Base-by-base conservation (phyloP, 92 coral and sea anemone genomes). In the Porites lobata region DNA sequence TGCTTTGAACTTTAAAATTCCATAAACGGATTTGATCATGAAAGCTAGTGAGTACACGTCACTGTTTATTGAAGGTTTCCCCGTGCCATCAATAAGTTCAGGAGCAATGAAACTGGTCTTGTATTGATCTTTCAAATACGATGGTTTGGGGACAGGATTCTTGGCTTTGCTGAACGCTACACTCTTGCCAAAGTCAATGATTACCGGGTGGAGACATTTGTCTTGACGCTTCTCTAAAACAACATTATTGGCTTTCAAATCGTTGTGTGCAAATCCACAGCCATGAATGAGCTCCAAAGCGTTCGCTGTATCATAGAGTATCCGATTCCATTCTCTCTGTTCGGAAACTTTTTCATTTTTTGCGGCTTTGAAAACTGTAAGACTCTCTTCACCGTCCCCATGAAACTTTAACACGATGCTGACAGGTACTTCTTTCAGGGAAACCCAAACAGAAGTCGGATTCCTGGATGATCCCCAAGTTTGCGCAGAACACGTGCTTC, bases 381-480 rank as follows among this genome's bases (percentile, higher is more conserved):
- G 61, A 18, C 75, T 86, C 9, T 47, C 75, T 17, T 76, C 24
- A 17, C 70, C 88, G 51, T 86, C 77, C 13, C 91, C 94, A 77
- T 91, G 94, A 13, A 86, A 91, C 10, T 85, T 21, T 1, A 91
- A 71, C 11, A 86, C 85, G 11, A 86, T 22, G 72, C 79, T 38
- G 3, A 81, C 86, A 17, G 85, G 88, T 15, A 65, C 57, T 15
- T n/a, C 56, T 8, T 64, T 57, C 9, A 50, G 70, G 54, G 69
- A 72, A 10, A 70, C 58, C 12, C 94, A 83, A 87, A 91, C 8
- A 87, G 50, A 32, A 76, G 83, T 9, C 89, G 89, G 9, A 91
- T 65, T 17, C 91, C 86, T 53, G 82, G 86, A 64, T 87, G 94
- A 64, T 91, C 91, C 29, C 91, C 91, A 11, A 71, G 76, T 8